Evolutionary conservation across 2,888 invertebrate genomes (phyloP).

Genomic region (Torymus aiolomorphi): DNA sequence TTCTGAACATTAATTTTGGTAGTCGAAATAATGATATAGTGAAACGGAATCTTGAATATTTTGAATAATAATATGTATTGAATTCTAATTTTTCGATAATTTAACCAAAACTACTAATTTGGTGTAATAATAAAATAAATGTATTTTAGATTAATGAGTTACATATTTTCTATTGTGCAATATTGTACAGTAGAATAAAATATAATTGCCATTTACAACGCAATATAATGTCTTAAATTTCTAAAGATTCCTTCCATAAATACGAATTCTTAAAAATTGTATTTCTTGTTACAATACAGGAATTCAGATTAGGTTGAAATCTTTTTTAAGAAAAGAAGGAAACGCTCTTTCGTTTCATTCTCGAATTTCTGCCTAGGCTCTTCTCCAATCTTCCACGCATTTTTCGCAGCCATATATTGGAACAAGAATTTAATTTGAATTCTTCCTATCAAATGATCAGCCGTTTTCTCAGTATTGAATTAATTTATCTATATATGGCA

Average conservation of each 20-base stretch:
- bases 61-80: no score
- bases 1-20: no score
- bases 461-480: background rate
- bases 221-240: background rate
- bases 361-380: constrained; percentile 30
- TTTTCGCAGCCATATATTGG: constrained; percentile 28
- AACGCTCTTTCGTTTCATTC: constrained; percentile 35
- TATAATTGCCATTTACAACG: no score
- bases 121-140: no score
- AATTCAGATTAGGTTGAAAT: constrained; percentile 40
- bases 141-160: no score
- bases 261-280: constrained; percentile 17
- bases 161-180: no score
- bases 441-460: constrained; percentile 3
- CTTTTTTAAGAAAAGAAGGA: constrained; percentile 21
- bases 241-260: constrained; percentile 1
- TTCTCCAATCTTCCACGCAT: constrained; percentile 39
- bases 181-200: no score
- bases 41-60: no score
- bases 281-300: background rate
- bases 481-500: background rate
- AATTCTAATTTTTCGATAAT: no score
- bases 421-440: constrained; percentile 55
- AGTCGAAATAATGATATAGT: no score
- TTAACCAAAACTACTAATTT: no score